Evolutionary conservation across 2,888 invertebrate species (phyloP), one percentile per base, ranked within the genome.

Genomic region (Noctua comes): DNA sequence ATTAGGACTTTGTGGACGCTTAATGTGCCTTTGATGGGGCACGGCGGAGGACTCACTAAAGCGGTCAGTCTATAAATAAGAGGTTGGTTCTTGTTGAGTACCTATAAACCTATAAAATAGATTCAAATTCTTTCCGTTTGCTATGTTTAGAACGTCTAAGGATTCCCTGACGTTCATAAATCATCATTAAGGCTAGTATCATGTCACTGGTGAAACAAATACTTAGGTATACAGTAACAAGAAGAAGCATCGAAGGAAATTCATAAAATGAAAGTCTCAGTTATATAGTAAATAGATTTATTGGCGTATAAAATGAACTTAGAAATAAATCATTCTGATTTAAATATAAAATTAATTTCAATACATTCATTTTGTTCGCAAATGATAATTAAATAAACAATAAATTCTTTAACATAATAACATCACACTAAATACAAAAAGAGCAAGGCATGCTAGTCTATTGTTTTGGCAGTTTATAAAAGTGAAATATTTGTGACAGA

Each of bases 281-380:
- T 64, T 66, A 72, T 40, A 76, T 76, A 66, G 76, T 82, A 80
- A 80, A 86, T 82, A 72, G 31, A 77, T 87, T 84, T 83, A 84
- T 84, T 87, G 40, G 11, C 57, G 74, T 87, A 82, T 82, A 80
- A 80, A 86, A 84, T 73, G 59, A 69, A 72, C 77, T 77, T 84
- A 84, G 5, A 36, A 8, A 66, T 79, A 77, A 80, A 11, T 69
- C 36, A 80, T 82, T 86, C 68, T n/a, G n/a, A 73, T 82, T 66
- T 69, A 36, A 74, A 65, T 31, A 71, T 73, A 40, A 72, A 68
- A 79, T 79, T 78, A 72, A 76, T 68, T 77, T 80, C 51, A 75
- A 73, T 77, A 74, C 77, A 77, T 65, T 79, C 3, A 76, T 66
- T 85, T 86, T 87, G 82, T 84, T 87, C 88, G 77, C 46, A 68